A percentile compares a stretch with the other conserved stretches of the same genome.
These are phyloP conservation scores for Myripristis jacobus DNA, from an alignment of 2,797 vertebrate species.

Conservation along the genomic window DNA sequence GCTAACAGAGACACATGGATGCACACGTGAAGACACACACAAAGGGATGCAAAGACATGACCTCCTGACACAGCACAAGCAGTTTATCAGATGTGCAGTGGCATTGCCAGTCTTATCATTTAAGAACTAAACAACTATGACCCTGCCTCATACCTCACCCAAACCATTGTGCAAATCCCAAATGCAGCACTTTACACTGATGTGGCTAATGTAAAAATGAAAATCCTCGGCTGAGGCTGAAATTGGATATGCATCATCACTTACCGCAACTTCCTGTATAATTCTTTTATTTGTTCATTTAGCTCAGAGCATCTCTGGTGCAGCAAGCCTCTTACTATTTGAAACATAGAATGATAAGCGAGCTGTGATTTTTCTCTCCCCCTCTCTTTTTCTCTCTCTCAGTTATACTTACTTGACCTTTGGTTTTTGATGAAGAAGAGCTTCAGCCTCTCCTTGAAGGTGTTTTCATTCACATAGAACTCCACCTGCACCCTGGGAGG, in stretches of 20 bases:
- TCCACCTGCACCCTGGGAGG: conserved; percentile 86
- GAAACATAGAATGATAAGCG: conserved; percentile 1
- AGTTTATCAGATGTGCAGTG: conserved; percentile 1
- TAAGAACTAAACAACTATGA: conserved; percentile 13
- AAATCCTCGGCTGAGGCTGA: conserved; percentile 33
- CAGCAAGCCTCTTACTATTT: conserved; percentile 4
- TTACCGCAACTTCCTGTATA: conserved; percentile 28
- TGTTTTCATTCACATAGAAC: conserved; percentile 90
- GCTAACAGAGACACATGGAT: neutral
- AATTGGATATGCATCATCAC: conserved; percentile 47
- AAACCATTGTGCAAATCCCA: conserved; percentile 10
- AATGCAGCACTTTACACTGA: conserved; percentile 21
- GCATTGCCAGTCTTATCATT: conserved; percentile 18
- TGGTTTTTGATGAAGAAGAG: conserved; percentile 93
- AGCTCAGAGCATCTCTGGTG: neutral
- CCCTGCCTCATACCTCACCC: neutral
- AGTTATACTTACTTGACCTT: conserved; percentile 88
- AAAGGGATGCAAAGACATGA: conserved; percentile 21
- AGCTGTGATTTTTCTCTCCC: neutral
- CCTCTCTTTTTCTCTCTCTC: too few species aligned
- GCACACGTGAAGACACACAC: neutral
- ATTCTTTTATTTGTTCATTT: conserved; percentile 40
- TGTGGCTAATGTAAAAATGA: conserved; percentile 41
- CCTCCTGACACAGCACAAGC: conserved; percentile 33
- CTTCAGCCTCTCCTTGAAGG: conserved; percentile 90